These are phyloP conservation scores for Lottia scabra DNA, from an alignment of 2,888 invertebrate genomes.

Conservation along the genomic window DNA sequence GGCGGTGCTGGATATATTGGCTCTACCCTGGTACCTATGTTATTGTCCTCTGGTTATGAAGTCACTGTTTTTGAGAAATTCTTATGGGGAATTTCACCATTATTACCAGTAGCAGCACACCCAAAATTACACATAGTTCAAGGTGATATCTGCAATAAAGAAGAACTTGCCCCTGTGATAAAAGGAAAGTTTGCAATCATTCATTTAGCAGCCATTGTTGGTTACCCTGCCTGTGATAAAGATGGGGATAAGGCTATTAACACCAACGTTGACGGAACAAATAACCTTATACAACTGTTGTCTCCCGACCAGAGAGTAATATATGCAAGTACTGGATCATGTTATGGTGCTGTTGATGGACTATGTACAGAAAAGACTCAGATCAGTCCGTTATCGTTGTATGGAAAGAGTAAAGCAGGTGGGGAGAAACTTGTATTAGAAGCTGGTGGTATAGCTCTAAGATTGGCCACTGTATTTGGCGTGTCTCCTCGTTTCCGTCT, in stretches of 20 bases:
- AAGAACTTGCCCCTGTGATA: conserved; percentile 47
- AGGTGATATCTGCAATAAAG: conserved; percentile 61
- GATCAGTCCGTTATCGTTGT: conserved; percentile 66
- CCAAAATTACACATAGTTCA: conserved; percentile 45
- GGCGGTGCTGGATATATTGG: conserved; percentile 69
- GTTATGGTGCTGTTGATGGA: conserved; percentile 67
- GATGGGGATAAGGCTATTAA: conserved; percentile 57
- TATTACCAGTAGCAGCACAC: conserved; percentile 52
- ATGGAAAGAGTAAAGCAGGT: conserved; percentile 66
- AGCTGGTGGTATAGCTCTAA: conserved; percentile 59
- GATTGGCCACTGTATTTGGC: conserved; percentile 68
- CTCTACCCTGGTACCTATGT: conserved; percentile 64
- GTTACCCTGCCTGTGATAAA: conserved; percentile 68
- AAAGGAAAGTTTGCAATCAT: conserved; percentile 56
- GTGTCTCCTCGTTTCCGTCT: conserved; percentile 66
- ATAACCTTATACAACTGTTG: conserved; percentile 51
- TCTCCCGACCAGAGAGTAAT: conserved; percentile 59
- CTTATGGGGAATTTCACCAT: conserved; percentile 60
- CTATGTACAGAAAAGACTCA: conserved; percentile 65
- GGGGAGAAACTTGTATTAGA: conserved; percentile 58
- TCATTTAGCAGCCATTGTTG: conserved; percentile 68
- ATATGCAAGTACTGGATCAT: conserved; percentile 68
- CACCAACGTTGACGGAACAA: conserved; percentile 63
- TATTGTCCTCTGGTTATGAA: conserved; percentile 61
- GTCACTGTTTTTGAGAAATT: conserved; percentile 66